A percentile compares a stretch with the other conserved stretches of the same genome.
phyloP scores from a whole-genome alignment of 2,797 vertebrate species.

The Eulemur coronatus region DNA sequence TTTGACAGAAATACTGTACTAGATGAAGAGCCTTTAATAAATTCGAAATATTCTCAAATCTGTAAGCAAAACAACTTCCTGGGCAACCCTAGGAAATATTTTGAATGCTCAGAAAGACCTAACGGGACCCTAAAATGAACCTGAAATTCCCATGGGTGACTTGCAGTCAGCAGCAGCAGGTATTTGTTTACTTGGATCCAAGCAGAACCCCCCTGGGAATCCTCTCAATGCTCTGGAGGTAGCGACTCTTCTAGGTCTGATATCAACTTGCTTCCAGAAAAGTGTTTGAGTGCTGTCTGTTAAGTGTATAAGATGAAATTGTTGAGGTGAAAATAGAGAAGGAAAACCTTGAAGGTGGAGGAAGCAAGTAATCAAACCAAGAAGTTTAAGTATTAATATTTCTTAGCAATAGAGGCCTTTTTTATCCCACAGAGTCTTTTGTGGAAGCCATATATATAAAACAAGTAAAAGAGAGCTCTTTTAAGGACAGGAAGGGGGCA shows the following conservation, averaged over 20 bases:
- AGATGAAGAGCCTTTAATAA: not conserved
- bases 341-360: not conserved
- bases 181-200: not conserved
- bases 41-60: constrained; percentile 5
- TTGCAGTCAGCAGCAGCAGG: not conserved
- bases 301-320: not conserved
- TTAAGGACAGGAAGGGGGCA: too few relatives aligned
- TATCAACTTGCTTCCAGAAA: not conserved
- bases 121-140: not conserved
- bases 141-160: not conserved
- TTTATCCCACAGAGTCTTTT: not conserved
- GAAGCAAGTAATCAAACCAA: not conserved
- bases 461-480: not conserved
- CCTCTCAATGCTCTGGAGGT: not conserved
- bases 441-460: not conserved
- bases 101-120: not conserved
- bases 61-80: not conserved
- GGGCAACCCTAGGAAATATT: not conserved
- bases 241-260: not conserved
- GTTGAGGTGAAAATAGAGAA: not conserved
- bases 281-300: not conserved
- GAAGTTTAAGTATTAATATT: not conserved
- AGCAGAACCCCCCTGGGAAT: not conserved
- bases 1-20: not conserved
- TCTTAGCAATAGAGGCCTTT: not conserved